Conservation (phyloP, 35 echinoderm and acorn worm species). For the Strongylocentrotus purpuratus region DNA sequence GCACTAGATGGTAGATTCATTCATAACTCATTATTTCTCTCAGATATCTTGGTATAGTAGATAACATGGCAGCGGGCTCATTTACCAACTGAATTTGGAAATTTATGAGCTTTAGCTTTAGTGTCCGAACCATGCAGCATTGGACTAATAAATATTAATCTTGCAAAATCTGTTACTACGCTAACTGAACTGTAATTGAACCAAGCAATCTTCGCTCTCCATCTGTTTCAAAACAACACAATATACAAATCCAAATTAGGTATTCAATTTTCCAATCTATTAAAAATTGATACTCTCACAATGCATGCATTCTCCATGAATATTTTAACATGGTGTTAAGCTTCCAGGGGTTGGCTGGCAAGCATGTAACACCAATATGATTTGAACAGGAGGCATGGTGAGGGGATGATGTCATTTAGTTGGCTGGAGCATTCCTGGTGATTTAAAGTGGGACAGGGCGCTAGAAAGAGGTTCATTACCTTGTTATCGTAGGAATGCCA, state of each 20-base stretch:
- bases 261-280: background rate
- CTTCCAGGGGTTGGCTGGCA: background rate
- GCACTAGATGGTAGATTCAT: background rate
- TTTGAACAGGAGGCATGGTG: background rate
- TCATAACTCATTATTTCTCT: background rate
- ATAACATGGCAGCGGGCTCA: background rate
- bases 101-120: background rate
- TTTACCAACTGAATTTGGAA: background rate
- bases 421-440: background rate
- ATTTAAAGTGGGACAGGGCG: slow-evolving; percentile 28
- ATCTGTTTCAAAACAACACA: background rate
- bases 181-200: background rate
- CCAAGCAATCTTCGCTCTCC: background rate
- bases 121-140: no score
- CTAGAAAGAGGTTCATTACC: slow-evolving; percentile 1
- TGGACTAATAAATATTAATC: background rate
- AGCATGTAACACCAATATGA: background rate
- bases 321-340: background rate
- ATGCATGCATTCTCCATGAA: background rate
- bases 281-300: background rate
- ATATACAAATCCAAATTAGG: background rate
- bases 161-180: background rate
- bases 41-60: background rate
- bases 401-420: background rate
- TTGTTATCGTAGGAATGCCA: background rate